These are phyloP conservation scores for Copidosoma aretas DNA, from an alignment of 2,888 invertebrate species.

Conservation along the genomic window DNA sequence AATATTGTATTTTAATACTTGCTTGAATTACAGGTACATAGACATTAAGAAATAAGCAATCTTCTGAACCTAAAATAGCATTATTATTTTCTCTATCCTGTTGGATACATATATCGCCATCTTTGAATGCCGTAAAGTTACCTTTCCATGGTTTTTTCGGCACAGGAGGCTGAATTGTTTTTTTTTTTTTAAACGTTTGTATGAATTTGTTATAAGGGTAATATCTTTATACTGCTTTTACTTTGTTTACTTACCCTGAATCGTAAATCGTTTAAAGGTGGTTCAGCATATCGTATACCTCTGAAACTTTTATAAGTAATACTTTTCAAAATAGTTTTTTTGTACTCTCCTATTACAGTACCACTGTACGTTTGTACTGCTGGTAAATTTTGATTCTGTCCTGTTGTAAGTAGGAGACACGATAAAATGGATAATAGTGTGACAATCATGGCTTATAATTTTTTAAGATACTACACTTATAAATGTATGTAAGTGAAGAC, in stretches of 20 bases:
- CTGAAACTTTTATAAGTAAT: conserved; percentile 45
- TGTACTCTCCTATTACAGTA: not conserved
- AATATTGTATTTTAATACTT: not conserved
- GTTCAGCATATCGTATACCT: conserved; percentile 50
- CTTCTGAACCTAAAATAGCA: conserved; percentile 32
- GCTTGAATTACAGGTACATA: conserved; percentile 41
- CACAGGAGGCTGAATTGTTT: conserved; percentile 37
- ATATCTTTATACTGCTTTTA: too few species aligned
- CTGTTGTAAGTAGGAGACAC: too few species aligned
- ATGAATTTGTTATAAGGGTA: too few species aligned
- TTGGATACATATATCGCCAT: conserved; percentile 33
- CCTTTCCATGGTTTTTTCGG: conserved; percentile 38
- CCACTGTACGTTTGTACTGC: not conserved
- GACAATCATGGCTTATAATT: too few species aligned
- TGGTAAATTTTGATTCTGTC: too few species aligned
- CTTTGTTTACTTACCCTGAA: not conserved
- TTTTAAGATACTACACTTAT: too few species aligned
- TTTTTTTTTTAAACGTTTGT: not conserved
- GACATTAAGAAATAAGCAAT: conserved; percentile 43
- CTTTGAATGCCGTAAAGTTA: too few species aligned
- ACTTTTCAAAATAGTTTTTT: too few species aligned
- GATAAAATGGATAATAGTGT: too few species aligned
- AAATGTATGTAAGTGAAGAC: too few species aligned
- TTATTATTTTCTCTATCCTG: not conserved
- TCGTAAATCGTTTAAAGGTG: conserved; percentile 44